phyloP scores from a whole-genome alignment of 2,113 vertebrate genomes.

The Gila orcuttii region DNA sequence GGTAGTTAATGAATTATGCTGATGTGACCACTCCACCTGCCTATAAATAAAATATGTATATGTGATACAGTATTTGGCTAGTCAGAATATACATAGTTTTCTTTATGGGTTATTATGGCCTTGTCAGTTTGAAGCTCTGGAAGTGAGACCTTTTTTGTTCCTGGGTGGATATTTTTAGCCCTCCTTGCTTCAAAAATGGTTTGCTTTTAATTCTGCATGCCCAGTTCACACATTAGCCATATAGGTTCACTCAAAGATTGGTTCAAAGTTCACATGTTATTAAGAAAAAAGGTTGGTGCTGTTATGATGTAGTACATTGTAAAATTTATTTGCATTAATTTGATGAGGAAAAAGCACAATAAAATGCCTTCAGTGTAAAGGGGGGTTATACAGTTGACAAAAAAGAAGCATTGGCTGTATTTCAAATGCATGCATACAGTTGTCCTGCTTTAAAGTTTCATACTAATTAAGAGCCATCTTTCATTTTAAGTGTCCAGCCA shows the following conservation, averaged over 20 bases:
- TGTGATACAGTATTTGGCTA: background rate
- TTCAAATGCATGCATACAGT: background rate
- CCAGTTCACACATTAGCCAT: background rate
- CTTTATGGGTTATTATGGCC: background rate
- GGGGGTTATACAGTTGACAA: background rate
- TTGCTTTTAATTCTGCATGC: background rate
- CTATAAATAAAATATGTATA: constrained; percentile 33
- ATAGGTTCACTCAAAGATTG: no score
- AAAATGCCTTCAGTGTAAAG: background rate
- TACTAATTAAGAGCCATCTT: background rate
- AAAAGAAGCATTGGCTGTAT: background rate
- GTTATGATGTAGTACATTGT: no score
- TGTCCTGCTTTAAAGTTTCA: background rate
- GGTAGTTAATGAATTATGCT: constrained; percentile 32
- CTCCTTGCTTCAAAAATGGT: background rate
- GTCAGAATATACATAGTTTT: background rate
- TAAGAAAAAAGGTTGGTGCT: background rate
- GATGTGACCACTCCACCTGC: background rate
- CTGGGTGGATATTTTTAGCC: background rate
- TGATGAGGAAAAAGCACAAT: no score
- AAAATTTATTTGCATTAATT: no score
- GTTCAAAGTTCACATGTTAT: background rate
- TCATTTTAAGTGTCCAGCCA: background rate
- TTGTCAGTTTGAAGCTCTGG: background rate
- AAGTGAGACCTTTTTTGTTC: background rate